phyloP scores from a whole-genome alignment of 1,140 invertebrate species.

The Penaeus indicus region DNA sequence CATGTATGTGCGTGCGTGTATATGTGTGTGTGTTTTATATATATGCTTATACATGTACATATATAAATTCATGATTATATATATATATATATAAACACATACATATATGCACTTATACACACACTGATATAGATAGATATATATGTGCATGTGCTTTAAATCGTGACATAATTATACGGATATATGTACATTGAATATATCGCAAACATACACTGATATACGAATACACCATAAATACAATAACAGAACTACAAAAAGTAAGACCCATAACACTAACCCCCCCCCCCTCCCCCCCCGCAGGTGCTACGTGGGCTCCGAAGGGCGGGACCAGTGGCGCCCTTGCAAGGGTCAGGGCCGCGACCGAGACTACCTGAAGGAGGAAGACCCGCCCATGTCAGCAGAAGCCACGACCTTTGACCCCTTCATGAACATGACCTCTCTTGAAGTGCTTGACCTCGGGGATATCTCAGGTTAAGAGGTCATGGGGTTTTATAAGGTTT shows the following conservation, averaged over 20 bases:
- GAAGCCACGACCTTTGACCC: not conserved
- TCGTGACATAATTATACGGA: not conserved
- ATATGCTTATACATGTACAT: not conserved
- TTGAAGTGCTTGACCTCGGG: too few relatives aligned
- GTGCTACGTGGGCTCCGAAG: slow-evolving; percentile 60
- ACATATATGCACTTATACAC: not conserved
- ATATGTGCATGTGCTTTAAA: not conserved
- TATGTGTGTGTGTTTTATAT: not conserved
- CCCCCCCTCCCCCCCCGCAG: slow-evolving; percentile 18
- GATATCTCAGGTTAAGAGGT: too few relatives aligned
- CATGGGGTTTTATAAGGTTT: too few relatives aligned
- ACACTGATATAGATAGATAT: not conserved
- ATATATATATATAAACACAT: not conserved
- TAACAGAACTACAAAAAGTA: not conserved
- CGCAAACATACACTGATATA: not conserved
- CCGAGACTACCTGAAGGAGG: slow-evolving; percentile 51
- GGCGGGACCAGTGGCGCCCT: slow-evolving; percentile 59
- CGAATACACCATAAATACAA: not conserved
- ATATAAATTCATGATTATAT: not conserved
- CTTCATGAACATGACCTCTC: too few relatives aligned
- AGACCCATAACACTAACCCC: not conserved
- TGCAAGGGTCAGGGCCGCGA: slow-evolving; percentile 42
- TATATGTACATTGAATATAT: slow-evolving; percentile 3
- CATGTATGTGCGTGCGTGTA: not conserved
- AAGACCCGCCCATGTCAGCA: not conserved